phyloP scores from a whole-genome alignment of 2,888 invertebrate genomes.

The Hanleya hanleyi region DNA sequence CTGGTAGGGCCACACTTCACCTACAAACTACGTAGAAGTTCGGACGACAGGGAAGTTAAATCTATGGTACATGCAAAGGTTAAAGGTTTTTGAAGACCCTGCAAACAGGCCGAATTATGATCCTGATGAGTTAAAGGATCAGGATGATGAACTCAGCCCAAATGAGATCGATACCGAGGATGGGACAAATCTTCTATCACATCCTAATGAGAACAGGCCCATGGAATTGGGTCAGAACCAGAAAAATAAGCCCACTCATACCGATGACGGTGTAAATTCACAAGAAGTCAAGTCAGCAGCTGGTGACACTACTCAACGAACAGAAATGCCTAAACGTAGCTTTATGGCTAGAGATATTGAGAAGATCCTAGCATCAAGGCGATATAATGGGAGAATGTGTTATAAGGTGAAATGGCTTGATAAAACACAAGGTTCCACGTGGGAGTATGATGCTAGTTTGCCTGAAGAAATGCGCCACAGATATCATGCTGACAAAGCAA shows the following conservation, averaged over 20 bases:
- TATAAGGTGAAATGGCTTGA: neutral
- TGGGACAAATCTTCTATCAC: neutral
- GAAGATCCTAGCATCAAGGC: neutral
- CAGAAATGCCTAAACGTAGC: too few species aligned
- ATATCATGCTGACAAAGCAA: neutral
- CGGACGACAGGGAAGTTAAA: neutral
- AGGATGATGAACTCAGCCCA: neutral
- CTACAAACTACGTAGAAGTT: conserved; percentile 19
- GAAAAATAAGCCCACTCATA: too few species aligned
- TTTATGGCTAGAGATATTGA: neutral
- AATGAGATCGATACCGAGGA: neutral
- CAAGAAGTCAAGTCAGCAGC: too few species aligned
- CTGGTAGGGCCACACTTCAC: conserved; percentile 25
- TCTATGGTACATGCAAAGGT: neutral
- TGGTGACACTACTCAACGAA: too few species aligned
- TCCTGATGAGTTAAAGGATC: neutral
- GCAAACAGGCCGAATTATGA: neutral
- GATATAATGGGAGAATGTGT: neutral
- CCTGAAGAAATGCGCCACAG: neutral
- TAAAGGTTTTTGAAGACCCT: neutral
- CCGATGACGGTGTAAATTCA: too few species aligned
- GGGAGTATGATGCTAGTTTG: neutral
- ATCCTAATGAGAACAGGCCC: neutral
- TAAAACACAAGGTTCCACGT: neutral
- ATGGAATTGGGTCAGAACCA: too few species aligned